These are phyloP conservation scores for Drosophila suboccidentalis DNA, from an alignment of 2,888 invertebrate species.

Conservation along the genomic window DNA sequence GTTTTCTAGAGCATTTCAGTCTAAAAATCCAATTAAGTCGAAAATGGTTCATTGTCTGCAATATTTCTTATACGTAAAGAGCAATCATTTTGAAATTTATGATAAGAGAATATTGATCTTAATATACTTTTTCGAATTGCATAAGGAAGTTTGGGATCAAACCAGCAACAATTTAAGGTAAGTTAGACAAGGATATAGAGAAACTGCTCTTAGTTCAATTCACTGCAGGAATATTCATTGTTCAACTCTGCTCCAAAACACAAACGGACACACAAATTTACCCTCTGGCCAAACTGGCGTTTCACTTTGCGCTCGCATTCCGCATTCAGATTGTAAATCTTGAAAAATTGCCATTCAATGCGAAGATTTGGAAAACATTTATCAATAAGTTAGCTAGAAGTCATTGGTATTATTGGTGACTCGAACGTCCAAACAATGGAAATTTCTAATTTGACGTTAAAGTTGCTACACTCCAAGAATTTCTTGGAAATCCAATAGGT, in stretches of 20 bases:
- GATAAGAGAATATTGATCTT: too few relatives aligned
- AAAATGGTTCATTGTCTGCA: too few relatives aligned
- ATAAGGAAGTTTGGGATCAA: conserved; percentile 49
- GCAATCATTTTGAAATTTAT: too few relatives aligned
- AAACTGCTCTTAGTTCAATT: conserved; percentile 5
- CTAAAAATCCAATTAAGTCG: too few relatives aligned
- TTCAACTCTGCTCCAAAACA: conserved; percentile 31
- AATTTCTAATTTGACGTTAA: conserved; percentile 52
- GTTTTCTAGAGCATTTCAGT: too few relatives aligned
- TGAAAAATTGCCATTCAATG: conserved; percentile 82
- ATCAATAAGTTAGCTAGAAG: conserved; percentile 65
- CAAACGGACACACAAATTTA: conserved; percentile 1
- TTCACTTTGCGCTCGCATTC: conserved; percentile 33
- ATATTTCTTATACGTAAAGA: too few relatives aligned
- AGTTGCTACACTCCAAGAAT: conserved; percentile 27
- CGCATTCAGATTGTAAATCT: conserved; percentile 77
- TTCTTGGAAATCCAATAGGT: not conserved
- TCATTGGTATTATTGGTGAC: conserved; percentile 41
- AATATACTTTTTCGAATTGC: conserved; percentile 47
- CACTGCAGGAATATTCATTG: conserved; percentile 42
- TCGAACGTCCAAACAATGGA: conserved; percentile 37
- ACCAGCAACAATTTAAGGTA: conserved; percentile 68
- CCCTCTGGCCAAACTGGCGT: conserved; percentile 12
- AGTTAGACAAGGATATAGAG: conserved; percentile 58
- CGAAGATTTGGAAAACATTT: conserved; percentile 74